A percentile compares a stretch with the other conserved stretches of the same genome.
Conservation (phyloP, 2,797 vertebrate species). For the Acridotheres tristis region DNA sequence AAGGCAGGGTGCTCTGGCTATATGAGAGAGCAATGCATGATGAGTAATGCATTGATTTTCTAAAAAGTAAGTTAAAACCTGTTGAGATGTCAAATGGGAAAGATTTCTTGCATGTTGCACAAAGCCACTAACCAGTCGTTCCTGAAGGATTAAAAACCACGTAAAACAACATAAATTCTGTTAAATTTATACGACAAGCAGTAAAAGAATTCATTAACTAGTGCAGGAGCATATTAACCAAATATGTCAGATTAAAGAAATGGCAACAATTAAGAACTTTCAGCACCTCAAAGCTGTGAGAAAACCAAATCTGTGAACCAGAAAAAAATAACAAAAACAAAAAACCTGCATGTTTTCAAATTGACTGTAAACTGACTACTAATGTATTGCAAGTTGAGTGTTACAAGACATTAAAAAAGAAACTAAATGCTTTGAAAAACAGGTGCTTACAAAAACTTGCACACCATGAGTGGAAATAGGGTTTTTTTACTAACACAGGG, state of each 20-base stretch:
- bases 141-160: background rate
- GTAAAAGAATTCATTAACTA: background rate
- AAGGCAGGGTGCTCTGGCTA: background rate
- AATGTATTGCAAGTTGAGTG: background rate
- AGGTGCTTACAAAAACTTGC: background rate
- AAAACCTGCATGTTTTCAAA: background rate
- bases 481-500: background rate
- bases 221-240: background rate
- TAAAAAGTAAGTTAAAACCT: background rate
- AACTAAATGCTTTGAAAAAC: background rate
- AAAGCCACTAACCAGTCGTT: background rate
- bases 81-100: background rate
- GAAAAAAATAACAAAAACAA: background rate
- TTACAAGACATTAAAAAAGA: background rate
- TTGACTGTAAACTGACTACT: background rate
- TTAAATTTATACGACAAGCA: background rate
- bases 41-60: background rate
- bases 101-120: background rate
- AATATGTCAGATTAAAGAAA: background rate
- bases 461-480: background rate
- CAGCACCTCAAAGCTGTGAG: background rate
- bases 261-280: background rate
- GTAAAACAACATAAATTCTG: background rate
- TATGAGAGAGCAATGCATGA: background rate
- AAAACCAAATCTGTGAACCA: background rate